Percentiles rank a stretch among this genome's conserved stretches.
Conservation (phyloP, 2,113 vertebrate genomes). For the human region DNA sequence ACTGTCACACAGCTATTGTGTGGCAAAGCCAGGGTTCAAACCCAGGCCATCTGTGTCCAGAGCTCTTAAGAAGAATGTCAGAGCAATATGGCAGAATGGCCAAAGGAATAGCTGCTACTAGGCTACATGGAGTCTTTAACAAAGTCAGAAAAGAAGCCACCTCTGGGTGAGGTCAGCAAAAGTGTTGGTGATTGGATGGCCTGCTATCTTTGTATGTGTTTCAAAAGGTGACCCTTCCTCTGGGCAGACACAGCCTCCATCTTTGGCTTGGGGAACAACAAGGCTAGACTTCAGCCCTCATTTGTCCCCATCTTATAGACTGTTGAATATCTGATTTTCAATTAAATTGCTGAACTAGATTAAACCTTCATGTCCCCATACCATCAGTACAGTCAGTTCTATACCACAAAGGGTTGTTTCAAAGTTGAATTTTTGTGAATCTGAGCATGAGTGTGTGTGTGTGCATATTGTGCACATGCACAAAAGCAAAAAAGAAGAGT, state of each 20-base stretch:
- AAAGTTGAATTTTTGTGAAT: background rate
- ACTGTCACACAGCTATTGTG: background rate
- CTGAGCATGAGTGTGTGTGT: background rate
- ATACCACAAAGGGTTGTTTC: background rate
- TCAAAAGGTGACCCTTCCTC: background rate
- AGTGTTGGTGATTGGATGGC: background rate
- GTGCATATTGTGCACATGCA: fast-evolving
- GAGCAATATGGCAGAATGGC: background rate
- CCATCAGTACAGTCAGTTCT: background rate
- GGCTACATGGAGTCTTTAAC: background rate
- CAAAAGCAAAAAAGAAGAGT: background rate
- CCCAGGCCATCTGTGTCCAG: background rate
- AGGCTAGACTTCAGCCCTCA: background rate
- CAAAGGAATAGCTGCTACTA: background rate
- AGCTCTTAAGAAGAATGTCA: background rate
- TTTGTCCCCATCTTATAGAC: background rate
- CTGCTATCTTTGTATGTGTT: background rate
- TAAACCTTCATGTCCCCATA: background rate
- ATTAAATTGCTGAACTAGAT: background rate
- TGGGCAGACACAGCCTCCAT: background rate
- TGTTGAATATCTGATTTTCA: conserved; percentile 13
- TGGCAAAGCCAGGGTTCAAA: background rate
- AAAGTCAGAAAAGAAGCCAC: background rate
- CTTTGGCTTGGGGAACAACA: background rate
- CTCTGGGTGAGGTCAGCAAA: background rate